Evolutionary conservation across 2,113 vertebrate genomes (phyloP).

Genomic region (Sceloporus undulatus): DNA sequence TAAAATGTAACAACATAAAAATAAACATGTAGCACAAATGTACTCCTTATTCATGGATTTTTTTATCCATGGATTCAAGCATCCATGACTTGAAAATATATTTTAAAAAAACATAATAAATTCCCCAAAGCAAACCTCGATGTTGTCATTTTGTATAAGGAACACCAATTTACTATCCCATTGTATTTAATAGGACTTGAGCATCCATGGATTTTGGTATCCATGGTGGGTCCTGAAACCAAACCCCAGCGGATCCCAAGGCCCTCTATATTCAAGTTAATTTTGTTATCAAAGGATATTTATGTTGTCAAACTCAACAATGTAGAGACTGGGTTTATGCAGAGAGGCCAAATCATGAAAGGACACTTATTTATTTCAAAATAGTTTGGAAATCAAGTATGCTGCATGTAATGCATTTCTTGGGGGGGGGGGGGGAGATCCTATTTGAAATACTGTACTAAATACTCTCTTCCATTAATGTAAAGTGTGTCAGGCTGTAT

Average conservation of each 20-base stretch:
- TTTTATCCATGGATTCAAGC: too few relatives aligned
- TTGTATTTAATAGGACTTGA: too few relatives aligned
- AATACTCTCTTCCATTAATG: neutral
- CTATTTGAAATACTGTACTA: neutral
- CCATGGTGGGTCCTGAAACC: too few relatives aligned
- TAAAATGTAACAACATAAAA: neutral
- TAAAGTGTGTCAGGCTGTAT: too few relatives aligned
- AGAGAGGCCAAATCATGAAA: neutral
- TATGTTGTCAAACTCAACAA: neutral
- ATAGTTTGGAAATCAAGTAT: neutral
- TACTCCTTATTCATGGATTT: neutral
- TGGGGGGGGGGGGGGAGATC: neutral
- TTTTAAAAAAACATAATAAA: too few relatives aligned
- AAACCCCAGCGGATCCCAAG: too few relatives aligned
- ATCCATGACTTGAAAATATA: too few relatives aligned
- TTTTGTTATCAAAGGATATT: neutral
- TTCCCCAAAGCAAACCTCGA: too few relatives aligned
- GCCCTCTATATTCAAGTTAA: too few relatives aligned
- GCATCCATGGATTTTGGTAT: too few relatives aligned
- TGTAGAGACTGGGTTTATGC: neutral
- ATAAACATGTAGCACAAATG: neutral
- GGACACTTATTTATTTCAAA: neutral
- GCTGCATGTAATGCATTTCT: neutral
- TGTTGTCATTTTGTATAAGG: too few relatives aligned
- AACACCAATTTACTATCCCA: too few relatives aligned